phyloP scores from a whole-genome alignment of 2,113 vertebrate species.

The Oreochromis spilurus region DNA sequence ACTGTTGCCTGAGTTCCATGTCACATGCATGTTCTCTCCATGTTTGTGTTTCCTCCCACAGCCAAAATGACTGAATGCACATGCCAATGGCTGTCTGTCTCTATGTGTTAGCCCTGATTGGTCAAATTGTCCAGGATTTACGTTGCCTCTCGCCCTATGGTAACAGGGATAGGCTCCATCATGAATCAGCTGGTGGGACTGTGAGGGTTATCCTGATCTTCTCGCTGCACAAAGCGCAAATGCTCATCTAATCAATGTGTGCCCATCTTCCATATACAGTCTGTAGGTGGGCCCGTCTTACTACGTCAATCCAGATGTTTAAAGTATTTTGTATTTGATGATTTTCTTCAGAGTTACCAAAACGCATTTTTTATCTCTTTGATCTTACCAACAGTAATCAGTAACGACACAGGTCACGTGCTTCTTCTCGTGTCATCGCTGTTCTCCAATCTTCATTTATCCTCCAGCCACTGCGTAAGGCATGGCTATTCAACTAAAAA shows the following conservation, averaged over 20 bases:
- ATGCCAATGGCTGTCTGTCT: background rate
- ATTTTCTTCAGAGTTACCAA: background rate
- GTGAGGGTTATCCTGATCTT: background rate
- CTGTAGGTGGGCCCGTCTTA: background rate
- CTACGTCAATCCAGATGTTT: background rate
- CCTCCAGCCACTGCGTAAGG: slow-evolving; percentile 30
- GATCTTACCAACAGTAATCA: background rate
- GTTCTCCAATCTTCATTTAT: background rate
- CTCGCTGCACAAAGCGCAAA: background rate
- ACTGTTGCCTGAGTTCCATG: background rate
- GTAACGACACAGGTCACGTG: background rate
- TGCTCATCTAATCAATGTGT: background rate
- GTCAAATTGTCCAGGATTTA: background rate
- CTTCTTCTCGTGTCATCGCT: background rate
- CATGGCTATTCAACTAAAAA: too few species aligned
- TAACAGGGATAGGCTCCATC: background rate
- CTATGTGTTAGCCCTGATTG: background rate
- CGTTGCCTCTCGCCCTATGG: background rate
- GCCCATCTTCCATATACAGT: background rate
- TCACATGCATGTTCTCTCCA: background rate
- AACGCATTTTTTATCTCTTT: background rate
- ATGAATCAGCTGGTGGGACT: background rate
- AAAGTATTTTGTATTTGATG: background rate
- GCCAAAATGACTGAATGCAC: background rate
- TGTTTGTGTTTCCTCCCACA: background rate